These are phyloP conservation scores for Eospalax fontanierii DNA, from an alignment of 2,797 vertebrate species.

Conservation along the genomic window DNA sequence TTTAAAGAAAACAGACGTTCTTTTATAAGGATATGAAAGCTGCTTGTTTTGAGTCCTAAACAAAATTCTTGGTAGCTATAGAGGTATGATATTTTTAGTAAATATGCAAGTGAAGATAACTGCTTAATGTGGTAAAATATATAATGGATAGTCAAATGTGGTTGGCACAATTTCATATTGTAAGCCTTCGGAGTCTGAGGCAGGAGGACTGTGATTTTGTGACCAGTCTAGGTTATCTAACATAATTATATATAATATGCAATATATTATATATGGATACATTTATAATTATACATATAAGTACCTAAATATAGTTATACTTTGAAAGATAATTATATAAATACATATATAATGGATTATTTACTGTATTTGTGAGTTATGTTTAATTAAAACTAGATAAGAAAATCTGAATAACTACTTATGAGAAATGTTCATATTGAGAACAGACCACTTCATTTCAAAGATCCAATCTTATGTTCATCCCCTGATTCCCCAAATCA, in stretches of 20 bases:
- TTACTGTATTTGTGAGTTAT: background rate
- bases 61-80: background rate
- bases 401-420: background rate
- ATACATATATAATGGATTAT: background rate
- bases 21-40: background rate
- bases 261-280: too few species aligned
- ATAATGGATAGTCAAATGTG: background rate
- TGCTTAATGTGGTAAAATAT: background rate
- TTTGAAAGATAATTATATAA: too few species aligned
- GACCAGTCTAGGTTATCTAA: background rate
- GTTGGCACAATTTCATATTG: background rate
- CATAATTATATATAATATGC: background rate
- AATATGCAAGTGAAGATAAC: constrained; percentile 17
- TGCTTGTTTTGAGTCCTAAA: background rate
- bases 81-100: background rate
- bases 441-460: background rate
- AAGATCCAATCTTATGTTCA: background rate
- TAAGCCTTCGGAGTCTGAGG: background rate
- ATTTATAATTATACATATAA: too few species aligned
- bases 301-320: too few species aligned
- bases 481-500: constrained; percentile 6
- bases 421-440: background rate
- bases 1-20: background rate
- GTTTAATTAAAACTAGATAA: background rate
- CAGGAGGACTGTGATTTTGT: background rate